Evolutionary conservation across 2,797 vertebrate species (phyloP).

Genomic region (Miichthys miiuy): DNA sequence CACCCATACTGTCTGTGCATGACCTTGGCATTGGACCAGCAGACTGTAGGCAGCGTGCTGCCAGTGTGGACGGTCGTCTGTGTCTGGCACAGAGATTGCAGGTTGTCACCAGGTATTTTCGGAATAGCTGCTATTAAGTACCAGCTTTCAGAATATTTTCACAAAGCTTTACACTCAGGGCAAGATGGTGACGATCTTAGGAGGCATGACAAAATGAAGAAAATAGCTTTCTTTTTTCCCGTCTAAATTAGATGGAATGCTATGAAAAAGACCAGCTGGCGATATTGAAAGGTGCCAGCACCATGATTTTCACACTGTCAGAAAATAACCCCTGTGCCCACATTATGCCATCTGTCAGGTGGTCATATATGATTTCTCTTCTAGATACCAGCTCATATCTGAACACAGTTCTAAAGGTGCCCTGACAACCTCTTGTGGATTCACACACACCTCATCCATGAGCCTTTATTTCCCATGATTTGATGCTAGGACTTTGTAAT

Average conservation of each 20-base stretch:
- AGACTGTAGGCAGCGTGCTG: slow-evolving; percentile 30
- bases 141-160: slow-evolving; percentile 53
- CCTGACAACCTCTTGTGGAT: slow-evolving; percentile 18
- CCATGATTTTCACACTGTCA: slow-evolving; percentile 81
- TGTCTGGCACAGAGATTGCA: slow-evolving; percentile 60
- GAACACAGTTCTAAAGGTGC: slow-evolving; percentile 45
- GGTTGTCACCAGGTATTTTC: slow-evolving; percentile 75
- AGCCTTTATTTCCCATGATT: slow-evolving; percentile 48
- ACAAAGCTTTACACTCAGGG: slow-evolving; percentile 50
- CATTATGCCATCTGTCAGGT: slow-evolving; percentile 86
- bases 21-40: slow-evolving; percentile 67
- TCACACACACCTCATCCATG: slow-evolving; percentile 17
- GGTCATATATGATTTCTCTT: slow-evolving; percentile 69
- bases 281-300: slow-evolving; percentile 74
- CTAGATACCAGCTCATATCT: slow-evolving; percentile 57
- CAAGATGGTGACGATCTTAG: slow-evolving; percentile 46
- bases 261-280: slow-evolving; percentile 82
- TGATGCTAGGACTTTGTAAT: slow-evolving; percentile 51
- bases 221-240: slow-evolving; percentile 58
- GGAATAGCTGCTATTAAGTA: slow-evolving; percentile 58
- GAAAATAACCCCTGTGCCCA: slow-evolving; percentile 84
- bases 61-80: slow-evolving; percentile 17
- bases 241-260: slow-evolving; percentile 71
- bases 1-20: slow-evolving; percentile 20
- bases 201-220: slow-evolving; percentile 64